Evolutionary conservation across 1,140 invertebrate species (phyloP), one percentile per base, ranked within the genome.

Genomic region (Trissolcus basalis): DNA sequence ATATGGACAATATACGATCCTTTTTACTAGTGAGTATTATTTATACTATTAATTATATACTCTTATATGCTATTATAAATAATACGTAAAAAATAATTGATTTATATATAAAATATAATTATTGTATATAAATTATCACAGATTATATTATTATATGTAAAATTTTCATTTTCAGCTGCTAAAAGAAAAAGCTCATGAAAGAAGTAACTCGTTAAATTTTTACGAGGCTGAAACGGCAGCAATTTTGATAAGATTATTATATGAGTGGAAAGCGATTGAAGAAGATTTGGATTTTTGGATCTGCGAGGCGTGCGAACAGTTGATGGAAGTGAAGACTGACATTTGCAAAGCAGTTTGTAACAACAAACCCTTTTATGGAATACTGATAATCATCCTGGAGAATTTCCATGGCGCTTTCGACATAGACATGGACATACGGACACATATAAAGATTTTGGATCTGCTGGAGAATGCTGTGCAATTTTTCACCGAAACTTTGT

Each of bases 221-320:
- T 90, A 89, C 75, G 86, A 91, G 77, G 86, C 84, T 47, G 89
- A 90, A 68, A 90, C 89, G 78, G 91, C 90, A 19, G 86, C 89
- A 27, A 65, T 82, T 7, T 35, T 91, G n/a, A 63, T 88, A 7
- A 82, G 85, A 74, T 79, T 90, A 49, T 51, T 89, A 12, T 60
- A 70, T 41, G 71, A 50, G 0, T 86, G 80, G 81, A 43, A 27
- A 10, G 9, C 44, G 51, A 41, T 14, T 78, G 80, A 54, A 53
- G 33, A 35, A 19, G 73, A 53, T 79, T 76, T 45, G 2, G 0
- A 50, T 15, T 61, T 43, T 56, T 76, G 88, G 48, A 55, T 87
- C 4, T 36, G 61, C 5, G 63, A 82, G 74, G 84, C 83, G 35
- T 41, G 70, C 39, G 16, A 50, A 15, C 87, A 90, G 68, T 78